Evolutionary conservation across 2,888 invertebrate species (phyloP).

Genomic region (Drosophila bunnanda): DNA sequence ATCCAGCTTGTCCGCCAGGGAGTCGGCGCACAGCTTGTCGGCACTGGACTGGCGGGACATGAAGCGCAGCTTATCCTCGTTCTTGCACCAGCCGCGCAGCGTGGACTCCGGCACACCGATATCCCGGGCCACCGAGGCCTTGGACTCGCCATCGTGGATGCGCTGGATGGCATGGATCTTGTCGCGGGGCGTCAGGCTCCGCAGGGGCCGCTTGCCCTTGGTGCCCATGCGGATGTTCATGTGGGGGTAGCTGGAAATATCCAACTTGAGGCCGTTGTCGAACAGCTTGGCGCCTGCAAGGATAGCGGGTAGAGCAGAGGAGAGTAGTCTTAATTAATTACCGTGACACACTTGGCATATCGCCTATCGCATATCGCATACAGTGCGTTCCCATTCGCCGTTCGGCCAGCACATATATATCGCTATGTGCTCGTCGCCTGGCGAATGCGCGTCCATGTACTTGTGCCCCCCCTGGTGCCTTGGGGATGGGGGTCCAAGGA

Average conservation of each 20-base stretch:
- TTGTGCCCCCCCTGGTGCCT: slow-evolving; percentile 48
- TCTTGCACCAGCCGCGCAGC: slow-evolving; percentile 94
- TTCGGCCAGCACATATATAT: slow-evolving; percentile 59
- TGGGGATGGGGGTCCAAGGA: not conserved
- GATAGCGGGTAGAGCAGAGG: slow-evolving; percentile 25
- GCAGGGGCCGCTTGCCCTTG: slow-evolving; percentile 91
- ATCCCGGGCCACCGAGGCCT: slow-evolving; percentile 93
- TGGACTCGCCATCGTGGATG: slow-evolving; percentile 93
- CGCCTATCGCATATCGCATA: slow-evolving; percentile 45
- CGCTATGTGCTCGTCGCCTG: slow-evolving; percentile 35
- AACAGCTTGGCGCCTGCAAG: slow-evolving; percentile 83
- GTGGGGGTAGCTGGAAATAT: slow-evolving; percentile 84
- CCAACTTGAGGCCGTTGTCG: slow-evolving; percentile 84
- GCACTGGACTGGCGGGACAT: slow-evolving; percentile 90
- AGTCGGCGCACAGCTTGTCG: slow-evolving; percentile 86
- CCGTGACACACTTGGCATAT: slow-evolving; percentile 63
- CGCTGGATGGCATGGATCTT: slow-evolving; percentile 93
- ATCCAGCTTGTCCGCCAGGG: slow-evolving; percentile 81
- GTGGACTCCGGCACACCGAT: slow-evolving; percentile 95
- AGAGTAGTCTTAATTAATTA: slow-evolving; percentile 55
- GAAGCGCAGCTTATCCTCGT: slow-evolving; percentile 90
- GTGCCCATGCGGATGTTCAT: slow-evolving; percentile 87
- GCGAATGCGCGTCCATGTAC: slow-evolving; percentile 71
- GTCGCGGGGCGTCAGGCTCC: slow-evolving; percentile 90
- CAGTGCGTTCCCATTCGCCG: slow-evolving; percentile 79